Conservation (phyloP, 1,140 invertebrate genomes). For the Manduca sexta region DNA sequence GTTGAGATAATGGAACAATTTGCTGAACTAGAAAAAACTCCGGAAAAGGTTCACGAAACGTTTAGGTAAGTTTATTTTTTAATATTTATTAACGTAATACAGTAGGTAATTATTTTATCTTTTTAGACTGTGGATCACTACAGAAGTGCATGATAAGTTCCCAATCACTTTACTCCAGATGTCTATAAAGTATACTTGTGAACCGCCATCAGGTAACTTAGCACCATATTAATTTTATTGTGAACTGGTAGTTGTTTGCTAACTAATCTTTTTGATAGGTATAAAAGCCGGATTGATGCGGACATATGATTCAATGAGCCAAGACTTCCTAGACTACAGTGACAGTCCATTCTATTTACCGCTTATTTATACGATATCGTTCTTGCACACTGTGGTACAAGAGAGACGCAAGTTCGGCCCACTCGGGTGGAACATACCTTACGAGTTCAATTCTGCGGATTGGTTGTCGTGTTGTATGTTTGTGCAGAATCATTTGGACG, state of each 20-base stretch:
- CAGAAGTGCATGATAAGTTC: slow-evolving; percentile 87
- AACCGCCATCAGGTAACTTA: slow-evolving; percentile 85
- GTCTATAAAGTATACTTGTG: slow-evolving; percentile 91
- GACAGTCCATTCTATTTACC: slow-evolving; percentile 88
- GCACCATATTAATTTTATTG: slow-evolving; percentile 28
- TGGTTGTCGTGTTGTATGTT: slow-evolving; percentile 93
- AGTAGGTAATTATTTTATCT: slow-evolving; percentile 6
- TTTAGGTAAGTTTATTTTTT: slow-evolving; percentile 37
- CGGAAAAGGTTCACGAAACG: slow-evolving; percentile 49
- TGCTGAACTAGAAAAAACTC: slow-evolving; percentile 73
- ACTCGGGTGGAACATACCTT: slow-evolving; percentile 94
- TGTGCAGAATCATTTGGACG: slow-evolving; percentile 93
- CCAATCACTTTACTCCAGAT: slow-evolving; percentile 91
- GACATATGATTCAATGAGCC: slow-evolving; percentile 87
- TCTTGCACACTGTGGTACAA: slow-evolving; percentile 90
- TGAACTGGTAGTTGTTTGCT: background rate
- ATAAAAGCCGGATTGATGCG: slow-evolving; percentile 84
- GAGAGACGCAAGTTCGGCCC: slow-evolving; percentile 93
- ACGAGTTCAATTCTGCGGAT: slow-evolving; percentile 94
- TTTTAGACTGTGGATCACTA: slow-evolving; percentile 90
- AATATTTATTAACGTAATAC: slow-evolving; percentile 16
- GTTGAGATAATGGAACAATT: slow-evolving; percentile 83
- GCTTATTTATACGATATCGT: slow-evolving; percentile 90
- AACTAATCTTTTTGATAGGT: too few relatives aligned
- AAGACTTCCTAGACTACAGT: slow-evolving; percentile 91